Evolutionary conservation across 2,888 invertebrate genomes (phyloP).

Genomic region (Salpingus planirostris): DNA sequence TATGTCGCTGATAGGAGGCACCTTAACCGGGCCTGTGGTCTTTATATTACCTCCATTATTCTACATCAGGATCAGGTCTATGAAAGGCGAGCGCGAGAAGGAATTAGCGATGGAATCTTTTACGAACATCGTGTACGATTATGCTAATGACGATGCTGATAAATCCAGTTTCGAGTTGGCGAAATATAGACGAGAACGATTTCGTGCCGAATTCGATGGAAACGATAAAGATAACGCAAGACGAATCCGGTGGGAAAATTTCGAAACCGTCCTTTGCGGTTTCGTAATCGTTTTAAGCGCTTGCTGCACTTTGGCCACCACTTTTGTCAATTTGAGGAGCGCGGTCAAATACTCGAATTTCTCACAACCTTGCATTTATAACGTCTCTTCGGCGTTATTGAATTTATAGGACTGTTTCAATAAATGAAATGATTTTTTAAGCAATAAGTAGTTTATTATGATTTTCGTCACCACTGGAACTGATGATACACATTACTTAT

Average conservation of each 20-base stretch:
- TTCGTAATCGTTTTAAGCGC: constrained; percentile 55
- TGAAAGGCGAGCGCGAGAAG: constrained; percentile 36
- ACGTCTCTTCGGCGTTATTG: constrained; percentile 3
- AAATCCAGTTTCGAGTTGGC: too few relatives aligned
- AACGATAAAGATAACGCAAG: too few relatives aligned
- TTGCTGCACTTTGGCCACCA: constrained; percentile 56
- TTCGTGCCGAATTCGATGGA: too few relatives aligned
- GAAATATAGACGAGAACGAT: too few relatives aligned
- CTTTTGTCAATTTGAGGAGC: constrained; percentile 61
- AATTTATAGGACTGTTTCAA: too few relatives aligned
- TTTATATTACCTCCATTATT: constrained; percentile 78
- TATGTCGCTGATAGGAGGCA: constrained; percentile 78
- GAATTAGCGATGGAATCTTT: not conserved
- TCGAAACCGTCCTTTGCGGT: constrained; percentile 36
- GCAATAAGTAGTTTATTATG: not conserved
- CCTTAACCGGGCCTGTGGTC: constrained; percentile 72
- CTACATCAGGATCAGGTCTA: constrained; percentile 58
- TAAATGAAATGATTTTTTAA: not conserved
- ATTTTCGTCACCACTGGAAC: constrained; percentile 8
- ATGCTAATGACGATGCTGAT: too few relatives aligned
- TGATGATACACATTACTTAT: too few relatives aligned
- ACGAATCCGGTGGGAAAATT: too few relatives aligned
- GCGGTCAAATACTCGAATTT: constrained; percentile 56
- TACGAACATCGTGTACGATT: too few relatives aligned
- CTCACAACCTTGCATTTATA: constrained; percentile 30